Percentiles rank a stretch among this genome's conserved stretches.
phyloP scores from a whole-genome alignment of 64 coral and sea anemone genomes.

The Porites australiensis region DNA sequence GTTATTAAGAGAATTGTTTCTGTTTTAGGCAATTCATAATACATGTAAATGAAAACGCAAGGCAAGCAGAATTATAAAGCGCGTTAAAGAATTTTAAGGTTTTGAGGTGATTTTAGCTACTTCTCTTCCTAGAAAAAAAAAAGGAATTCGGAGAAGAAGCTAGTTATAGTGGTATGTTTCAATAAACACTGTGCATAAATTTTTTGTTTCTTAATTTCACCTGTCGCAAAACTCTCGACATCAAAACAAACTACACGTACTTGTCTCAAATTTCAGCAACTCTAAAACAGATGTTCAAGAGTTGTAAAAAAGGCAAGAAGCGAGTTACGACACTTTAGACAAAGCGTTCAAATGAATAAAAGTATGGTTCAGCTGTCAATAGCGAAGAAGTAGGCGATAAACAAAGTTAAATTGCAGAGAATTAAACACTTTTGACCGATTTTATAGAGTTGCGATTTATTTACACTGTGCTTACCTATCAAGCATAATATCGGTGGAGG shows the following conservation, averaged over 20 bases:
- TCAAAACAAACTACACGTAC: conserved; percentile 34
- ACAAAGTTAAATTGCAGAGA: background rate
- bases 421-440: background rate
- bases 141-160: background rate
- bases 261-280: background rate
- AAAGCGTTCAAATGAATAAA: background rate
- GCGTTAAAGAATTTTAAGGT: too few species aligned
- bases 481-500: conserved; percentile 83
- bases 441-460: too few species aligned
- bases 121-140: background rate
- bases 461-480: conserved; percentile 70
- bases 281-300: background rate
- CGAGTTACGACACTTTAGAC: background rate
- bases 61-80: too few species aligned
- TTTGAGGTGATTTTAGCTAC: background rate
- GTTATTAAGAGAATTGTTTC: background rate
- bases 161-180: too few species aligned
- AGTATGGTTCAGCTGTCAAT: background rate
- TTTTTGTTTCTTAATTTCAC: conserved; percentile 9
- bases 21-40: conserved; percentile 9
- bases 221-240: background rate
- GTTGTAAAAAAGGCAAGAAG: background rate
- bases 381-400: background rate
- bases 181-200: too few species aligned
- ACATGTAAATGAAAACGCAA: background rate